Evolutionary conservation across 1,140 invertebrate species (phyloP), one percentile per base, ranked within the genome.

Genomic region (Drosophila tsacasi): DNA sequence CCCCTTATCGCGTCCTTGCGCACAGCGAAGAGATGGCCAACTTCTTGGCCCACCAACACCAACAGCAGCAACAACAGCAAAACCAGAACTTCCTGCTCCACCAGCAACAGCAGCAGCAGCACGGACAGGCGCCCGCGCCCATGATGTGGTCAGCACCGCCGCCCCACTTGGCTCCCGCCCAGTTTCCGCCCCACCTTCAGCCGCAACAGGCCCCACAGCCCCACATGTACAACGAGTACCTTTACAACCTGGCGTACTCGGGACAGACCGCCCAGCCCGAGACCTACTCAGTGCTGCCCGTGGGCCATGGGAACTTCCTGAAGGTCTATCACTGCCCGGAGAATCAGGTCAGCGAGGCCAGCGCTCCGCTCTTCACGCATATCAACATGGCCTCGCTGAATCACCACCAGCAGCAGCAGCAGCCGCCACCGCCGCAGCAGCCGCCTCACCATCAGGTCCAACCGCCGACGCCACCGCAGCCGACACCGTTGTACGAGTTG

Each of bases 301-400:
- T 93, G 10, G 92, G 92, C 10, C 90, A 82, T 66, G 92, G 92
- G 3, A 93, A 93, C 65, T 93, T 92, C 44, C 67, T 93, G 1
- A 93, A 93, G 69, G 87, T 93, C 0, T 93, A 93, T 76, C 92
- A 92, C 57, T 86, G 86, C 64, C 58, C 81, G 15, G 91, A 92
- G 58, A 92, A 86, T 52, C 54, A 77, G 9, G 76, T 75, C 21
- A 71, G 64, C 49, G 79, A 90, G 55, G 47, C 71, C 27, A 81
- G 69, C 32, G 77, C 73, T 37, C 69, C 79, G 30, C 81, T 79
- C 12, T 86, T 77, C 50, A 83, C 83, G 67, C 83, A 87, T 87
- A 87, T 87, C 80, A 87, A 89, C 52, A 84, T 87, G 78, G 69
- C 84, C 37, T 49, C 83, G 44, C 55, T 89, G 15, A 81, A 69